Percentiles rank a stretch among this genome's conserved stretches.
Conservation (phyloP, 1,140 invertebrate genomes). For the Phymorhynchus buccinoides region DNA sequence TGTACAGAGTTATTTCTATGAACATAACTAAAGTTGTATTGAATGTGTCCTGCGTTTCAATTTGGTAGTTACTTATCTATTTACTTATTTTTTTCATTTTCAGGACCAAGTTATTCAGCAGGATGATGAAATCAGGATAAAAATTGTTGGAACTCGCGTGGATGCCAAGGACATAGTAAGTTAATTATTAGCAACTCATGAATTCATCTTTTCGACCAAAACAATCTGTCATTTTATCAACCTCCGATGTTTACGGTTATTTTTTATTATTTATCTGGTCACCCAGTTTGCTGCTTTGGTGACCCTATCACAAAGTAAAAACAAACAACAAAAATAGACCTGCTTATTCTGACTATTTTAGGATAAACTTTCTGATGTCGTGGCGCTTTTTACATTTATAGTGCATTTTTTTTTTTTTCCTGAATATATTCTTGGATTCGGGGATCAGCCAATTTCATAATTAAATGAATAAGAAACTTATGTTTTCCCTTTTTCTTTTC, state of each 20-base stretch:
- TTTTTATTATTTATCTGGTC: neutral
- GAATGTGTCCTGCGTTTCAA: no score
- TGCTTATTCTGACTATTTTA: neutral
- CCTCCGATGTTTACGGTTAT: no score
- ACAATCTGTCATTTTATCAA: no score
- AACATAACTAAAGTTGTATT: no score
- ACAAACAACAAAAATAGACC: no score
- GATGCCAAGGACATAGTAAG: conserved; percentile 85
- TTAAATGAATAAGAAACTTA: neutral
- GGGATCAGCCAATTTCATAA: neutral
- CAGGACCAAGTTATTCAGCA: conserved; percentile 95
- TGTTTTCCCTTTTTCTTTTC: neutral
- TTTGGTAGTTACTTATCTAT: no score
- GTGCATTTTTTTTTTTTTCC: neutral
- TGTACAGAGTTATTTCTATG: no score
- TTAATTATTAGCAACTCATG: conserved; percentile 4
- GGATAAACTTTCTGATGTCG: neutral
- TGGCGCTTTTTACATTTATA: neutral
- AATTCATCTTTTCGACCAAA: neutral
- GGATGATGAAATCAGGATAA: conserved; percentile 96
- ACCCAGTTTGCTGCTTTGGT: neutral
- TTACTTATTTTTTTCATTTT: conserved; percentile 54
- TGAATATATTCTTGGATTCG: neutral
- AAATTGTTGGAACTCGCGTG: conserved; percentile 98
- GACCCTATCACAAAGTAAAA: neutral